These are phyloP conservation scores for Xanthorhoe designata DNA, from an alignment of 2,888 invertebrate species.

Conservation along the genomic window DNA sequence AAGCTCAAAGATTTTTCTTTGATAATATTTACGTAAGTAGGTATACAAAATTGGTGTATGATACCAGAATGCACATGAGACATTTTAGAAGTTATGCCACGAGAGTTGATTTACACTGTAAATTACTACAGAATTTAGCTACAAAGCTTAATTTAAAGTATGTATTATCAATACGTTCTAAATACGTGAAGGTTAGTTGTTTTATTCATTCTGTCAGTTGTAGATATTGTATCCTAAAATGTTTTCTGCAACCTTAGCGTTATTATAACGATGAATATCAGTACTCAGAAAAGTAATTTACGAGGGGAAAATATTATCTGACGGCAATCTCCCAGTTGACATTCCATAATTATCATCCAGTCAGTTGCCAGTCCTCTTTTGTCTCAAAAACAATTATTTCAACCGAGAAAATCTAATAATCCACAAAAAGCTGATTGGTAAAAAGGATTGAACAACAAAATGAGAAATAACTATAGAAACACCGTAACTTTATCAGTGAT, in stretches of 20 bases:
- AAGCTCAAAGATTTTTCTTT: conserved; percentile 5
- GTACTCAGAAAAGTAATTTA: conserved; percentile 32
- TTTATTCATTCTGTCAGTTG: not conserved
- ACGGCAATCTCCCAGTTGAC: conserved; percentile 41
- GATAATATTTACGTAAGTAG: not conserved
- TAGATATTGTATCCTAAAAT: not conserved
- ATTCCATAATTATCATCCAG: conserved; percentile 43
- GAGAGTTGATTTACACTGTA: too few species aligned
- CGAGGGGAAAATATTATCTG: conserved; percentile 35
- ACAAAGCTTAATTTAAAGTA: too few species aligned
- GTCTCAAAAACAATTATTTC: conserved; percentile 28
- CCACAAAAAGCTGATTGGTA: conserved; percentile 14
- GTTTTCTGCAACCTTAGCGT: conserved; percentile 4
- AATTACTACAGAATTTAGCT: too few species aligned
- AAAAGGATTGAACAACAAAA: conserved; percentile 4
- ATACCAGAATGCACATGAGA: not conserved
- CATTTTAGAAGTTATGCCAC: not conserved
- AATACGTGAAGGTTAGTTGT: not conserved
- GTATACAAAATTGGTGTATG: not conserved
- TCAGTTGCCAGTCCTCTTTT: conserved; percentile 31
- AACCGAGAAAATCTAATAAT: conserved; percentile 9
- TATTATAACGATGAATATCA: conserved; percentile 11
- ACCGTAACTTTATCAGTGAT: not conserved
- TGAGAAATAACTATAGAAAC: conserved; percentile 2
- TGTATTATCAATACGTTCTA: not conserved